phyloP scores from a whole-genome alignment of 1,140 invertebrate genomes.

The Prorops nasuta region DNA sequence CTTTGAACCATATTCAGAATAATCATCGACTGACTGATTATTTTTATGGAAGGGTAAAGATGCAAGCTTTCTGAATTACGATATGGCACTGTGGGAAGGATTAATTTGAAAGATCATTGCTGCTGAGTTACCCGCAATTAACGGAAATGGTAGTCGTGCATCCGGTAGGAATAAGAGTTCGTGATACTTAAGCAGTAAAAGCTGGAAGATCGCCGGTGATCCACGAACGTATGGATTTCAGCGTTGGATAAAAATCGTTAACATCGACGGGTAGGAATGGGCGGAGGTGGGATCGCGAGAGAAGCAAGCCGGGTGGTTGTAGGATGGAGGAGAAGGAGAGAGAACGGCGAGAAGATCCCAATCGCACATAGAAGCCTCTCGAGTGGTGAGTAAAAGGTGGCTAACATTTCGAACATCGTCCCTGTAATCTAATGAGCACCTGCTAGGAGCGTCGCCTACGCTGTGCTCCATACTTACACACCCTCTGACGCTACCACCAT shows the following conservation, averaged over 20 bases:
- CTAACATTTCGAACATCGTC: slow-evolving; percentile 51
- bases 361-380: slow-evolving; percentile 47
- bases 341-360: slow-evolving; percentile 34
- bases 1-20: no score
- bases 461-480: no score
- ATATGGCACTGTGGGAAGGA: no score
- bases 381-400: slow-evolving; percentile 52
- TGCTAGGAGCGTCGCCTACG: slow-evolving; percentile 48
- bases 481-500: no score
- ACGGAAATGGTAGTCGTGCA: no score
- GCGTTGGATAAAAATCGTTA: slow-evolving; percentile 19
- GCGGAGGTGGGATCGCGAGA: no score
- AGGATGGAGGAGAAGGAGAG: not conserved
- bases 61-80: no score
- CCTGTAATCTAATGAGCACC: slow-evolving; percentile 52
- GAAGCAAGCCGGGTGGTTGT: not conserved
- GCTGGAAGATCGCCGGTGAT: slow-evolving; percentile 5
- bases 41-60: no score
- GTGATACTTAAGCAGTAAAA: slow-evolving; percentile 3
- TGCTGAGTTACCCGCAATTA: no score
- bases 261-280: slow-evolving; percentile 12
- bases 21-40: no score
- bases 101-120: no score
- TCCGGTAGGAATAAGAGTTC: no score
- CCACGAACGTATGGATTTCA: slow-evolving; percentile 14